A percentile compares a stretch with the other conserved stretches of the same genome.
Conservation (phyloP, 1,140 invertebrate genomes). For the Diachasma alloeum region DNA sequence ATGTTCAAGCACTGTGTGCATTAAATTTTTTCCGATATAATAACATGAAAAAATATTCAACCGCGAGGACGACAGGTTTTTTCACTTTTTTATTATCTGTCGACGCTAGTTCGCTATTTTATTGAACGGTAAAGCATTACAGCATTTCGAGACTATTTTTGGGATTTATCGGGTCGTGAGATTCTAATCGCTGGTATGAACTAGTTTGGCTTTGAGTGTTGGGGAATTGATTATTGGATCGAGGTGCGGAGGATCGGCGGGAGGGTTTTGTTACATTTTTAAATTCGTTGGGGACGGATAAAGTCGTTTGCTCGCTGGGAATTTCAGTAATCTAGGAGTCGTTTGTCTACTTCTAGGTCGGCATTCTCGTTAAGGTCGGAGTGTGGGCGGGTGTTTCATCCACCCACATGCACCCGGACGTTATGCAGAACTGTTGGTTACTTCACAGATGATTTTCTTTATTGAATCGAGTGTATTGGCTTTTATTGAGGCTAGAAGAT, state of each 20-base stretch:
- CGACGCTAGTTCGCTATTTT: not conserved
- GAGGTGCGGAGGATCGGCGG: no score
- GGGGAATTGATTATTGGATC: no score
- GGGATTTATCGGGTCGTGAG: no score
- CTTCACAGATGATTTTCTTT: not conserved
- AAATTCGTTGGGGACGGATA: not conserved
- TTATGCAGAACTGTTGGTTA: not conserved
- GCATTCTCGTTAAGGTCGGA: conserved; percentile 21
- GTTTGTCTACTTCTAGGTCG: not conserved
- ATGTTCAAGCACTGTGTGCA: no score
- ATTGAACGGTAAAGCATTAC: not conserved
- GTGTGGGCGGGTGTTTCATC: conserved; percentile 5
- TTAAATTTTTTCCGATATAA: not conserved
- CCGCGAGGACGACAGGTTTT: conserved; percentile 5
- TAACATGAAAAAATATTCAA: not conserved
- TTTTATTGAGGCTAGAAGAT: no score
- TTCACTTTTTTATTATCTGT: not conserved
- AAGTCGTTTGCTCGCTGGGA: no score
- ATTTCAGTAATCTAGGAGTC: not conserved
- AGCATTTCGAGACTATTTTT: no score
- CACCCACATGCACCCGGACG: not conserved
- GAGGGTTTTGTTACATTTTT: not conserved
- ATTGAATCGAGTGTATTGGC: no score
- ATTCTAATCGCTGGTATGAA: no score
- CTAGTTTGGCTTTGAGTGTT: not conserved